phyloP scores from a whole-genome alignment of 2,113 vertebrate species.

The Trichechus manatus region DNA sequence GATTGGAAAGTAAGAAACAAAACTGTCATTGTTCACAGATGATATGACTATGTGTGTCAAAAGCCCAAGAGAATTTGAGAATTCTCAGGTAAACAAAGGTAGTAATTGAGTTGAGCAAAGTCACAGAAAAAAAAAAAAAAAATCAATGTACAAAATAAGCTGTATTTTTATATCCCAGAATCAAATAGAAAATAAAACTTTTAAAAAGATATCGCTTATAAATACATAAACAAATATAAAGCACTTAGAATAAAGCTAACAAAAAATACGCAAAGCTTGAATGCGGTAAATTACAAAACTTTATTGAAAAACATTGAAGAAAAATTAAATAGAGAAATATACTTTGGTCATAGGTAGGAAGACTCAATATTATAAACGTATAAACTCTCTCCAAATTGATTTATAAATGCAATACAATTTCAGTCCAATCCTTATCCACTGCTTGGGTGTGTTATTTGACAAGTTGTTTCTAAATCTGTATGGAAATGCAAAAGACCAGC shows the following conservation, averaged over 20 bases:
- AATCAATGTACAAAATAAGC: neutral
- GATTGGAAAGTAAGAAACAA: neutral
- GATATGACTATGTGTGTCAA: neutral
- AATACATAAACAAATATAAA: conserved; percentile 1
- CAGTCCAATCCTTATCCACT: neutral
- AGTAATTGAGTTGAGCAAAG: neutral
- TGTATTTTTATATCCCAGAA: neutral
- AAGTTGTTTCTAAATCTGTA: neutral
- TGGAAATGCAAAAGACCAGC: neutral
- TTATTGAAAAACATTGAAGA: conserved; percentile 19
- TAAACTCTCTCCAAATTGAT: no score
- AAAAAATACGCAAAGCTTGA: neutral
- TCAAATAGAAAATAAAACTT: neutral
- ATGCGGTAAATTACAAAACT: neutral
- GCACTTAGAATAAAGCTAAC: neutral
- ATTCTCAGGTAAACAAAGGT: neutral
- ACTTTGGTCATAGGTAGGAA: no score
- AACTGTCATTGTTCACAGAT: neutral
- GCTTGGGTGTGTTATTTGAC: neutral
- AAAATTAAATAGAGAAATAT: conserved; percentile 1
- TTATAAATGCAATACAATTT: no score
- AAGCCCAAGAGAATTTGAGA: neutral
- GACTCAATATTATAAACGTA: no score
- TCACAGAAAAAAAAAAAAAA: neutral
- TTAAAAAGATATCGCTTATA: neutral